phyloP scores from a whole-genome alignment of 2,888 invertebrate genomes.

The Eubasilissa splendida region DNA sequence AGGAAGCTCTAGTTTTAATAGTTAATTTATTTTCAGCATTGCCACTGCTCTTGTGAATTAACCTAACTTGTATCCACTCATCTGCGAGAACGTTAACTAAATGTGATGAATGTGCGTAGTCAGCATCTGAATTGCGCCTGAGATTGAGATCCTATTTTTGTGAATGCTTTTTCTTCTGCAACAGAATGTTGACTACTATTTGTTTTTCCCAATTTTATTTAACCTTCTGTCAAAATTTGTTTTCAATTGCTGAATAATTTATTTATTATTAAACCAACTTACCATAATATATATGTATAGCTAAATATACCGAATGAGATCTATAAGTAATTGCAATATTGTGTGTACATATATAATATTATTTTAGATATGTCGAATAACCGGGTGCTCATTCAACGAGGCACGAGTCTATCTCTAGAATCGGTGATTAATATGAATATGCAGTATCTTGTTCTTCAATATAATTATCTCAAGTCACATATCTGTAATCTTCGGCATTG shows the following conservation, averaged over 20 bases:
- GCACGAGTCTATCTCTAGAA: constrained; percentile 24
- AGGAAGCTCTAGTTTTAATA: constrained; percentile 28
- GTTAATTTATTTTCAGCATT: constrained; percentile 29
- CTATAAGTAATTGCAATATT: constrained; percentile 31
- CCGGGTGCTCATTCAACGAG: constrained; percentile 7
- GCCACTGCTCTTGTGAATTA: not conserved
- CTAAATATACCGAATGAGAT: constrained; percentile 60
- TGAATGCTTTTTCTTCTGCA: constrained; percentile 2
- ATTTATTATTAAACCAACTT: too few relatives aligned
- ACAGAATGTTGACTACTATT: not conserved
- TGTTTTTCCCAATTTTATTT: constrained; percentile 4
- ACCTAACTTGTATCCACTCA: not conserved
- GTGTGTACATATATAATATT: constrained; percentile 44
- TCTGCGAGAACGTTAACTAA: constrained; percentile 5
- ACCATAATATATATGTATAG: constrained; percentile 56
- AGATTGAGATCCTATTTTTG: not conserved
- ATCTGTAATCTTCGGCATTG: constrained; percentile 39
- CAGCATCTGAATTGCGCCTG: not conserved
- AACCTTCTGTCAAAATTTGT: not conserved
- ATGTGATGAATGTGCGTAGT: not conserved
- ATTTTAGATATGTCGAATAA: constrained; percentile 29
- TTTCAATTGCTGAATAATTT: too few relatives aligned
- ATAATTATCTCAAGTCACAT: constrained; percentile 44
- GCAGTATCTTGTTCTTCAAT: constrained; percentile 23
- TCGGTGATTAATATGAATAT: constrained; percentile 6